Percentiles rank a stretch among this genome's conserved stretches.
Evolutionary conservation across 2,888 invertebrate species (phyloP).

Genomic region (Tolmerus cingulatus): DNA sequence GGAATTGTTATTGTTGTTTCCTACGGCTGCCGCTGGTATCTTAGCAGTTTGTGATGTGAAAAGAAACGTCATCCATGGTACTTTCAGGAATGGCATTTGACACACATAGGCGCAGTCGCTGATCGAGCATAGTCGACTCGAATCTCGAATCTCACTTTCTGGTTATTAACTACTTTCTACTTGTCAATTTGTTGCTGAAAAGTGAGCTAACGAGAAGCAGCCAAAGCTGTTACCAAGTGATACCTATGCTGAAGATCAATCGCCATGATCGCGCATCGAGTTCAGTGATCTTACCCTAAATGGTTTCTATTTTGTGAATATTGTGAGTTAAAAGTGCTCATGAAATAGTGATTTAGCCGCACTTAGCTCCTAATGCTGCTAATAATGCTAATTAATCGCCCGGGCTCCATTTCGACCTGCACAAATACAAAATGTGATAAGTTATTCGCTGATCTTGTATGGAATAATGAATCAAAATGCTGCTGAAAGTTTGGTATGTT

Average conservation of each 20-base stretch:
- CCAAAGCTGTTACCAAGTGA: background rate
- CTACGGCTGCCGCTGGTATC: background rate
- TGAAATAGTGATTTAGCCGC: constrained; percentile 4
- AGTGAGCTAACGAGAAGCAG: background rate
- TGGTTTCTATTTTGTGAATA: background rate
- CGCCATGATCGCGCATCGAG: constrained; percentile 10
- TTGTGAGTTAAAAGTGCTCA: background rate
- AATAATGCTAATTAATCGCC: constrained; percentile 34
- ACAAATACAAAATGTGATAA: constrained; percentile 27
- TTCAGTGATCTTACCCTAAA: constrained; percentile 21
- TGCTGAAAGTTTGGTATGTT: constrained; percentile 63
- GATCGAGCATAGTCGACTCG: constrained; percentile 26
- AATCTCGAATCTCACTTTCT: constrained; percentile 37
- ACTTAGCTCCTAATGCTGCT: constrained; percentile 18
- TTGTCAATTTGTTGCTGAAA: constrained; percentile 33
- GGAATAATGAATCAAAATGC: constrained; percentile 63
- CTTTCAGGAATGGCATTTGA: constrained; percentile 42
- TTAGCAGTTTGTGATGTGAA: constrained; percentile 35
- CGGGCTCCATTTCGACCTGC: background rate
- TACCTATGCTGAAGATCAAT: background rate
- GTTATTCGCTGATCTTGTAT: constrained; percentile 5
- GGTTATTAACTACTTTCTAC: constrained; percentile 38
- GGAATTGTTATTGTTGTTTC: background rate
- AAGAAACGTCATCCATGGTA: constrained; percentile 37
- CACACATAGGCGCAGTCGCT: constrained; percentile 25